These are phyloP conservation scores for Bombus affinis DNA, from an alignment of 1,140 invertebrate species.

Conservation along the genomic window DNA sequence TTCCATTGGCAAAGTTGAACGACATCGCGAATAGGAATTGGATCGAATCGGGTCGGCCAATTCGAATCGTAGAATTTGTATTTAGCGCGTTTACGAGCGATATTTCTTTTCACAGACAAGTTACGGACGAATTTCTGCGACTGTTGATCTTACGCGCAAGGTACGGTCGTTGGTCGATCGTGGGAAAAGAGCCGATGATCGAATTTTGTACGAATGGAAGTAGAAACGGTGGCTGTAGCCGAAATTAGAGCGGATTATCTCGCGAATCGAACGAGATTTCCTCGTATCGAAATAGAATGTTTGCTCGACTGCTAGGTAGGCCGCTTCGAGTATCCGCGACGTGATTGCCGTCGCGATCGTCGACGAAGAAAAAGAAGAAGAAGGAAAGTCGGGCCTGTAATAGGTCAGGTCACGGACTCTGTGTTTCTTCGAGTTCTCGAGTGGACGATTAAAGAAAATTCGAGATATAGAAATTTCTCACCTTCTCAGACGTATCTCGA, in stretches of 20 bases:
- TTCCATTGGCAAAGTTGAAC: too few relatives aligned
- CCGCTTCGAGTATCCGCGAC: conserved; percentile 17
- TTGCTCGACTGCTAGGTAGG: background rate
- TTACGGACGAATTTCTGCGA: too few relatives aligned
- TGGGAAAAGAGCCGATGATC: background rate
- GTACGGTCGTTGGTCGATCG: background rate
- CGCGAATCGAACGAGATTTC: conserved; percentile 31
- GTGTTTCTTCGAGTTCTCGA: background rate
- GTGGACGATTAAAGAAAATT: background rate
- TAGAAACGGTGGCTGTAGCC: background rate
- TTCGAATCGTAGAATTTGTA: too few relatives aligned
- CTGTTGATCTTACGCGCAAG: too few relatives aligned
- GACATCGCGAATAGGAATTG: too few relatives aligned
- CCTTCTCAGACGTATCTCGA: background rate
- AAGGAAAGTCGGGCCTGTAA: background rate
- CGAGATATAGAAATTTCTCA: background rate
- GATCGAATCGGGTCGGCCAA: too few relatives aligned
- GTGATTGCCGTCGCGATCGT: conserved; percentile 13
- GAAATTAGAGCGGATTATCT: conserved; percentile 38
- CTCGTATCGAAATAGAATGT: conserved; percentile 33
- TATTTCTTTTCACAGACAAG: too few relatives aligned
- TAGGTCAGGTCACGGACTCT: background rate
- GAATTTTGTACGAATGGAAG: background rate
- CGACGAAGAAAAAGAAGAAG: background rate
- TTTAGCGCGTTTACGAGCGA: too few relatives aligned